phyloP scores from a whole-genome alignment of 2,113 vertebrate genomes.

The Rutilus rutilus region DNA sequence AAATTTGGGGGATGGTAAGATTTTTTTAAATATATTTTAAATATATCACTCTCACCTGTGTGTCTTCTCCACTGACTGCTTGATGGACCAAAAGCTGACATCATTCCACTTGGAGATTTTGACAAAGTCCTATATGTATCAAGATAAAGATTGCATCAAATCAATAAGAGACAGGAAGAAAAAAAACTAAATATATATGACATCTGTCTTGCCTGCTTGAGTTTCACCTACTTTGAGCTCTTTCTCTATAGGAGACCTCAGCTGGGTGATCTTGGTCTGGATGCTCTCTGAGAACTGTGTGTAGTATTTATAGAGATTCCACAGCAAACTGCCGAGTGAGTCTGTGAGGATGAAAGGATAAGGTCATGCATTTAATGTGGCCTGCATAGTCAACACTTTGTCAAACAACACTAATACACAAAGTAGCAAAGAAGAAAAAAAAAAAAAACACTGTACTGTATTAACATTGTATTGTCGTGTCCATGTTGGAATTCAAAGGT shows the following conservation, averaged over 20 bases:
- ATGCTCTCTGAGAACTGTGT: slow-evolving; percentile 87
- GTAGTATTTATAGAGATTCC: slow-evolving; percentile 95
- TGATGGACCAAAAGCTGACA: slow-evolving; percentile 96
- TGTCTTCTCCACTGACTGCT: slow-evolving; percentile 95
- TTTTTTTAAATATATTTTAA: no score
- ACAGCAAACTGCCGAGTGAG: slow-evolving; percentile 85
- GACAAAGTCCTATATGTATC: slow-evolving; percentile 87
- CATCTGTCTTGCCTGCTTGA: not conserved
- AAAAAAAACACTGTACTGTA: not conserved
- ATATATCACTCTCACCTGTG: slow-evolving; percentile 81
- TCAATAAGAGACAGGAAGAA: not conserved
- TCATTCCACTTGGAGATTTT: slow-evolving; percentile 98
- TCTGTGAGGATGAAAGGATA: slow-evolving; percentile 71
- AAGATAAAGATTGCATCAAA: not conserved
- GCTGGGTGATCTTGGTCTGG: slow-evolving; percentile 82
- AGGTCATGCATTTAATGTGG: not conserved
- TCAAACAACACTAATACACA: not conserved
- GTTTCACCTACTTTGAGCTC: slow-evolving; percentile 86
- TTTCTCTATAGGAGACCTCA: slow-evolving; percentile 92
- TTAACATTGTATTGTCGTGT: not conserved
- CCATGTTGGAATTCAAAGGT: not conserved
- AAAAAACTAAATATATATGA: not conserved
- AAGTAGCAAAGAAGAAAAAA: not conserved
- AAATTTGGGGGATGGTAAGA: no score
- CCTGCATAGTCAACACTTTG: not conserved